Evolutionary conservation across 2,113 vertebrate genomes (phyloP).

Genomic region (Azemiops feae): DNA sequence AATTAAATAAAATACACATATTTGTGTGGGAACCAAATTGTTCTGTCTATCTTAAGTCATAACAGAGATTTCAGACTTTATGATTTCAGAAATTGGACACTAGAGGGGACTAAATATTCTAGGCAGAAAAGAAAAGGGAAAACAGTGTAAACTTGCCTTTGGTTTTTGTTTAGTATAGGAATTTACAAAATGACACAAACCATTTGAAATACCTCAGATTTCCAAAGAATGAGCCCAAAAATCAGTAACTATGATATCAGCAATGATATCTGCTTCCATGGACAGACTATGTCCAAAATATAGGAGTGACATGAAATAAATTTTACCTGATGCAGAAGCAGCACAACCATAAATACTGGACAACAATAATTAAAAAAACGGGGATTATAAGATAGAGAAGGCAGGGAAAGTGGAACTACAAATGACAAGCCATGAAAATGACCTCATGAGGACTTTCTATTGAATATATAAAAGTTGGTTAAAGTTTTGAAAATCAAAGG

Average conservation of each 20-base stretch:
- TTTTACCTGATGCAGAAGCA: background rate
- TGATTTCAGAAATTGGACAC: background rate
- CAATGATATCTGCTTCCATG: background rate
- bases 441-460: too few species aligned
- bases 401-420: too few species aligned
- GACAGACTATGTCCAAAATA: background rate
- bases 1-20: background rate
- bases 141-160: background rate
- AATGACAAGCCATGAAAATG: too few species aligned
- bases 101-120: background rate
- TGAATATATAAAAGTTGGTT: too few species aligned
- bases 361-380: too few species aligned
- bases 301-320: background rate
- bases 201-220: background rate
- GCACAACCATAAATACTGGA: background rate
- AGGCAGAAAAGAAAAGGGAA: background rate
- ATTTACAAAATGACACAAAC: background rate
- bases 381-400: too few species aligned
- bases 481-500: too few species aligned
- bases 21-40: background rate
- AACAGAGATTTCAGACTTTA: background rate
- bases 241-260: background rate
- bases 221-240: background rate
- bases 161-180: background rate
- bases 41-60: background rate